phyloP scores from a whole-genome alignment of 2,113 vertebrate genomes.

The Menidia beryllina region DNA sequence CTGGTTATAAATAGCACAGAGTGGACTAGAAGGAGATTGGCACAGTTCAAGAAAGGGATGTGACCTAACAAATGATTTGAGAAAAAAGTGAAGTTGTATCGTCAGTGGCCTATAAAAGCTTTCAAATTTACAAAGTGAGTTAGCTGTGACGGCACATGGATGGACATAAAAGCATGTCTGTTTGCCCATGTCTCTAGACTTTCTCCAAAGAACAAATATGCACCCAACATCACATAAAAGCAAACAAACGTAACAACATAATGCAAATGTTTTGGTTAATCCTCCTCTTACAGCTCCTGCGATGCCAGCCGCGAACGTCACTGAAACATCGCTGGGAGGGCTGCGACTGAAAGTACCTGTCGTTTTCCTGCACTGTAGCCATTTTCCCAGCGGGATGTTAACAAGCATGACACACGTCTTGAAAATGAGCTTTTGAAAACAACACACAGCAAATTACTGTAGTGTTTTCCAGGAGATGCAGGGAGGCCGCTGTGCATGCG shows the following conservation, averaged over 20 bases:
- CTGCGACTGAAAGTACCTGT: conserved; percentile 32
- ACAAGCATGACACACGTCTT: conserved; percentile 20
- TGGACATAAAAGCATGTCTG: not conserved
- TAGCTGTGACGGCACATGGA: conserved; percentile 7
- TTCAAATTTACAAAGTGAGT: not conserved
- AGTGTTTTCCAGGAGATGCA: conserved; percentile 41
- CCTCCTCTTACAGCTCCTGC: too few species aligned
- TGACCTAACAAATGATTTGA: conserved; percentile 36
- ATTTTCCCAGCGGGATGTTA: conserved; percentile 32
- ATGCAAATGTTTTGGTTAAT: too few species aligned
- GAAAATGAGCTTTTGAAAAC: conserved; percentile 31
- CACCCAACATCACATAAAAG: not conserved
- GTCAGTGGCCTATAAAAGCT: not conserved
- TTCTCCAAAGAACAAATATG: conserved; percentile 13
- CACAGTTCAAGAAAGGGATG: conserved; percentile 63
- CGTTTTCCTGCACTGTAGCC: conserved; percentile 11
- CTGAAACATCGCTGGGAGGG: conserved; percentile 13
- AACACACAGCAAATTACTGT: conserved; percentile 40
- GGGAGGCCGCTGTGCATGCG: conserved; percentile 18
- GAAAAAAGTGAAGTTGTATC: conserved; percentile 20
- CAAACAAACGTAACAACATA: not conserved
- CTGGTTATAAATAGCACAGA: conserved; percentile 72
- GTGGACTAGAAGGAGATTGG: conserved; percentile 59
- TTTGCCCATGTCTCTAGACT: not conserved
- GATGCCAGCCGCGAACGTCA: conserved; percentile 24